These are phyloP conservation scores for Steinernema khuongi DNA, from an alignment of 1,140 invertebrate species.

Conservation along the genomic window DNA sequence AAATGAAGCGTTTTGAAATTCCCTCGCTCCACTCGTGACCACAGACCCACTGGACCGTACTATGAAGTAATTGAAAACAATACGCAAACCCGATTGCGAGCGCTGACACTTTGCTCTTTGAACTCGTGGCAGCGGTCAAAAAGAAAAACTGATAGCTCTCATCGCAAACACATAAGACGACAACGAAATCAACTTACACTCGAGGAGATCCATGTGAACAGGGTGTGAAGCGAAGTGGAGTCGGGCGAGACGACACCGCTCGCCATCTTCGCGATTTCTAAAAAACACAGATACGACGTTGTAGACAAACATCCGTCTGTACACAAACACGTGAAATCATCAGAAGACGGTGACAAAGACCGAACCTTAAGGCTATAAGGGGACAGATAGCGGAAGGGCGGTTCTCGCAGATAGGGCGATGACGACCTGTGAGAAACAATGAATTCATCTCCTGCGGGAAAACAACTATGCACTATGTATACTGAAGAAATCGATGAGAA, in stretches of 20 bases:
- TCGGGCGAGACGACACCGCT: not conserved
- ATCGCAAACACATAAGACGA: no score
- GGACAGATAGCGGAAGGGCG: no score
- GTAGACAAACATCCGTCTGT: no score
- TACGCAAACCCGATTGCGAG: not conserved
- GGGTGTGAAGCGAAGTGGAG: not conserved
- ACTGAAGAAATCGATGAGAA: no score
- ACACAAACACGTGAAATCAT: no score
- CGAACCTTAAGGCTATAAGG: no score
- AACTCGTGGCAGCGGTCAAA: not conserved
- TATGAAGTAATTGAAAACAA: not conserved
- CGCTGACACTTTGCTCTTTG: slow-evolving; percentile 7
- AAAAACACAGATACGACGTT: not conserved
- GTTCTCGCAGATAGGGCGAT: no score
- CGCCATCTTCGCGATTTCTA: not conserved
- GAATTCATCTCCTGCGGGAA: no score
- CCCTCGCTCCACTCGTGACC: not conserved
- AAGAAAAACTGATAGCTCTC: not conserved
- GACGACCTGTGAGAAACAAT: no score
- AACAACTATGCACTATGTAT: no score
- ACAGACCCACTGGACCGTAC: not conserved
- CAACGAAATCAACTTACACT: not conserved
- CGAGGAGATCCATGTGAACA: not conserved
- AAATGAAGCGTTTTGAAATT: no score
- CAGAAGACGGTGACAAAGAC: no score